Conservation (phyloP, 2,113 vertebrate species). For the Tympanuchus pallidicinctus region DNA sequence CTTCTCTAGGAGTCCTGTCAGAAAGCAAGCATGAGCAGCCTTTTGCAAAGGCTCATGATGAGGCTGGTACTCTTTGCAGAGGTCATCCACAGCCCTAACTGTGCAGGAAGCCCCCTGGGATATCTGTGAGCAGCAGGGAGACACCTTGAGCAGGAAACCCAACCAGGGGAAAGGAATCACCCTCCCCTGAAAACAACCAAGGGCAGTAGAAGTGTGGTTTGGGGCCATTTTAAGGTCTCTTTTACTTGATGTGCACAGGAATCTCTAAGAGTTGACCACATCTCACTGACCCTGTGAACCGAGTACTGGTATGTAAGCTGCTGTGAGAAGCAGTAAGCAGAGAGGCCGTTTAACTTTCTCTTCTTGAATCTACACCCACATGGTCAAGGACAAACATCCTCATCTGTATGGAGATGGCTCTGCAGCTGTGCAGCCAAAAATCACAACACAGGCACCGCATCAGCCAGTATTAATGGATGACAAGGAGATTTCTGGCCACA, state of each 20-base stretch:
- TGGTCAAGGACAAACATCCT: rapidly evolving
- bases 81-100: background rate
- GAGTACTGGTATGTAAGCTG: background rate
- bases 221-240: background rate
- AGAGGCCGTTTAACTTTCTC: background rate
- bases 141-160: background rate
- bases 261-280: background rate
- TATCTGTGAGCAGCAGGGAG: background rate
- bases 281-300: background rate
- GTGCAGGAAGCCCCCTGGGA: background rate
- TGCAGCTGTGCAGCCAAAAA: rapidly evolving
- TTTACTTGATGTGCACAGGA: background rate
- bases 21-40: background rate
- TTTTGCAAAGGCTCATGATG: background rate
- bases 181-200: background rate
- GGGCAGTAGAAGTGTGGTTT: background rate
- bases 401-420: background rate
- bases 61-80: background rate
- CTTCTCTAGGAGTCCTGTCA: background rate
- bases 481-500: background rate
- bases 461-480: background rate
- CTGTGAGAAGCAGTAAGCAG: background rate
- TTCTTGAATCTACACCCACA: background rate
- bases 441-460: background rate
- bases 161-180: background rate